phyloP scores from a whole-genome alignment of 2,888 invertebrate species.

The Nomada hirtipes region DNA sequence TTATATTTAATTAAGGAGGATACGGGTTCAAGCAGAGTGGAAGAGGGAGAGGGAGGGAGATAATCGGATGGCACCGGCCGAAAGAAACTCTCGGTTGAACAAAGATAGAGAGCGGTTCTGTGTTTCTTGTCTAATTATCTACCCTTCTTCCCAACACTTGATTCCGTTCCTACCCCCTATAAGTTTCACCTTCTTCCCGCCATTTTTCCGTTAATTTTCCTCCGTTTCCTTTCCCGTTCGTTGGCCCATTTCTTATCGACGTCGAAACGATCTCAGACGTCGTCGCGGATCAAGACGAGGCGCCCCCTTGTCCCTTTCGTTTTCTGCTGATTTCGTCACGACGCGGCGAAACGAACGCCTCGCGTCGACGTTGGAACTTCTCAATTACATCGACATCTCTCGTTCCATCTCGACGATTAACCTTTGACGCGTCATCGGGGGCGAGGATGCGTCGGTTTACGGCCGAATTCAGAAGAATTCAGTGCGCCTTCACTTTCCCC shows the following conservation, averaged over 20 bases:
- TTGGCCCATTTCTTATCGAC: constrained; percentile 28
- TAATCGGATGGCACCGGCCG: constrained; percentile 41
- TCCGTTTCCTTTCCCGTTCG: constrained; percentile 9
- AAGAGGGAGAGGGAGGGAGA: constrained; percentile 40
- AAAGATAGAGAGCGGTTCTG: constrained; percentile 59
- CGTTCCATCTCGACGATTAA: constrained; percentile 58
- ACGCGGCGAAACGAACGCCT: constrained; percentile 27
- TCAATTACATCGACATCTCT: constrained; percentile 70
- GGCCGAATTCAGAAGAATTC: background rate
- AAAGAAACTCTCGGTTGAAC: constrained; percentile 33
- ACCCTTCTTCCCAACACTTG: constrained; percentile 59
- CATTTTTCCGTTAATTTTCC: constrained; percentile 14
- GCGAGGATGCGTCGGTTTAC: background rate
- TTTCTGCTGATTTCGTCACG: constrained; percentile 39
- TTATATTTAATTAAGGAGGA: constrained; percentile 82
- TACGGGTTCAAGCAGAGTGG: constrained; percentile 71
- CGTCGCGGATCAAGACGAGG: background rate
- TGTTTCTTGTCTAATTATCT: constrained; percentile 82
- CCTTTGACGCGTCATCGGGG: constrained; percentile 29
- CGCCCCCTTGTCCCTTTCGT: background rate
- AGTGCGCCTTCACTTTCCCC: background rate
- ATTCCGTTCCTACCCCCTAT: constrained; percentile 16
- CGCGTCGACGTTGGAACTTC: constrained; percentile 56
- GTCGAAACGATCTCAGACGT: constrained; percentile 15
- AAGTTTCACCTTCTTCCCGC: constrained; percentile 4